phyloP scores from a whole-genome alignment of 2,797 vertebrate genomes.

The Centropyge bicolor region DNA sequence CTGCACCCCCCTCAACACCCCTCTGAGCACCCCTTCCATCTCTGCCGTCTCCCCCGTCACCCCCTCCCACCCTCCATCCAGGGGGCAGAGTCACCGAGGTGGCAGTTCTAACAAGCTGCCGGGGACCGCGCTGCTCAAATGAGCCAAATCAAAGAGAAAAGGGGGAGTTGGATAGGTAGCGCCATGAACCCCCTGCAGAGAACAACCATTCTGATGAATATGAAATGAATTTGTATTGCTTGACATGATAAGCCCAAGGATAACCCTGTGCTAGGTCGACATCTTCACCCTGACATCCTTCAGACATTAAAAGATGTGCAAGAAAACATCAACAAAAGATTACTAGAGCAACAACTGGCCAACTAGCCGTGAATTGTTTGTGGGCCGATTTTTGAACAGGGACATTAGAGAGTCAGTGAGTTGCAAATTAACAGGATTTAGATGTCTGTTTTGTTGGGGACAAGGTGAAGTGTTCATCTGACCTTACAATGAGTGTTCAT shows the following conservation, averaged over 20 bases:
- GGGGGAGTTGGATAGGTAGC: slow-evolving; percentile 83
- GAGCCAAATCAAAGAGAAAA: slow-evolving; percentile 90
- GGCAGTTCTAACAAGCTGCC: slow-evolving; percentile 90
- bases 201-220: slow-evolving; percentile 87
- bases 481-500: slow-evolving; percentile 38
- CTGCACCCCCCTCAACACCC: slow-evolving; percentile 66
- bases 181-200: slow-evolving; percentile 85
- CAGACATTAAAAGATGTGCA: slow-evolving; percentile 70
- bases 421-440: slow-evolving; percentile 48
- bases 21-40: slow-evolving; percentile 79
- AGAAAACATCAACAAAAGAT: slow-evolving; percentile 57
- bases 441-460: slow-evolving; percentile 49
- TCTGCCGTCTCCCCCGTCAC: slow-evolving; percentile 63
- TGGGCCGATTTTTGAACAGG: slow-evolving; percentile 15
- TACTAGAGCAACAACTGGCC: slow-evolving; percentile 39
- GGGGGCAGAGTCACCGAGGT: slow-evolving; percentile 87
- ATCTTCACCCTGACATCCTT: slow-evolving; percentile 67
- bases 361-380: slow-evolving; percentile 56
- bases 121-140: slow-evolving; percentile 86
- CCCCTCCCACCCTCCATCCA: slow-evolving; percentile 76
- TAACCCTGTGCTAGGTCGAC: slow-evolving; percentile 74
- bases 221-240: slow-evolving; percentile 87
- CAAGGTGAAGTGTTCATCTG: slow-evolving; percentile 44
- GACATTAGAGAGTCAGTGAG: slow-evolving; percentile 45
- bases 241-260: slow-evolving; percentile 86